Evolutionary conservation across 2,797 vertebrate species (phyloP).

Genomic region (Melanotaenia boesemani): DNA sequence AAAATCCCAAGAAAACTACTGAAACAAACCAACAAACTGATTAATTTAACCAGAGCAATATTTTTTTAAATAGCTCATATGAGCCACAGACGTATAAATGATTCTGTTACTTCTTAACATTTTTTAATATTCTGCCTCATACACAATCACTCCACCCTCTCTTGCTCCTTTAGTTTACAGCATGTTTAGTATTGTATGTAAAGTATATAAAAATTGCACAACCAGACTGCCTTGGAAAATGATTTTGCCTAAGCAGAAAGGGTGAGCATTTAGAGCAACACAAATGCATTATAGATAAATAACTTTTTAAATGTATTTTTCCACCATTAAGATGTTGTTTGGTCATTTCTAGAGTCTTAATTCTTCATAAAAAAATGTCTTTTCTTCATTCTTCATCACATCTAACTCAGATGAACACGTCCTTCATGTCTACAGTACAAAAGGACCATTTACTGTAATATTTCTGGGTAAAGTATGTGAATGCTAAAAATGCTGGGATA

Average conservation of each 20-base stretch:
- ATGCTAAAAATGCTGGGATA: too few species aligned
- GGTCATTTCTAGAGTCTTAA: neutral
- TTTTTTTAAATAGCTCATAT: neutral
- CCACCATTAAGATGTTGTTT: neutral
- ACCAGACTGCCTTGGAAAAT: neutral
- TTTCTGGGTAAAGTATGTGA: too few species aligned
- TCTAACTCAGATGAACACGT: neutral
- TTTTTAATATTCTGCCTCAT: neutral
- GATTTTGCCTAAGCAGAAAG: neutral
- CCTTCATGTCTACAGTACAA: slow-evolving; percentile 9
- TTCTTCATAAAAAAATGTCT: neutral
- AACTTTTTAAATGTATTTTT: neutral
- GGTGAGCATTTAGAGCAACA: neutral
- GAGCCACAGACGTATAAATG: neutral
- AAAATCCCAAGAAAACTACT: neutral
- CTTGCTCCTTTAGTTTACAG: neutral
- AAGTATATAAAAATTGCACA: neutral
- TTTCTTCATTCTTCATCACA: slow-evolving; percentile 1
- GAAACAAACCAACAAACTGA: neutral
- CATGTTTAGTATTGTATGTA: neutral
- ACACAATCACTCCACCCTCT: neutral
- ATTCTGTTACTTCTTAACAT: neutral
- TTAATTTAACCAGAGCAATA: neutral
- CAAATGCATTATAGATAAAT: neutral
- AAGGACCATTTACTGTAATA: too few species aligned